A percentile compares a stretch with the other conserved stretches of the same genome.
Conservation (phyloP, 1,140 invertebrate species). For the Diuraphis noxia region DNA sequence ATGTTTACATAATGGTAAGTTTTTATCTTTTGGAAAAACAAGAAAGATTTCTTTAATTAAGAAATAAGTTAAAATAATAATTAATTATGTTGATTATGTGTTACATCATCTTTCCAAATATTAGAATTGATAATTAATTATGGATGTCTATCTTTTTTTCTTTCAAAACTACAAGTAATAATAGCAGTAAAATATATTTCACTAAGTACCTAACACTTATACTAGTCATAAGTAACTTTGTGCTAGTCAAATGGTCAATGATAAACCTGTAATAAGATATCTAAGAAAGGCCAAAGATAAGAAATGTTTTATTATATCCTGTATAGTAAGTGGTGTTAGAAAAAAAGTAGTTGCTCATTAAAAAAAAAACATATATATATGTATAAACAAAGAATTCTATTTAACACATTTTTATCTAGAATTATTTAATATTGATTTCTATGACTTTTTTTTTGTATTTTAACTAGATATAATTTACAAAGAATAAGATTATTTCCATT, state of each 20-base stretch:
- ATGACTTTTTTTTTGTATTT: background rate
- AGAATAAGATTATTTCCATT: conserved; percentile 27
- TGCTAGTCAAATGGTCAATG: conserved; percentile 35
- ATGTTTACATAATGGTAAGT: conserved; percentile 6
- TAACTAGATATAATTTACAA: conserved; percentile 31
- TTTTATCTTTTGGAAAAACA: background rate
- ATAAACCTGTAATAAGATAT: conserved; percentile 51
- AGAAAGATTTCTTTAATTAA: background rate
- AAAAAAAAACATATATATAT: conserved; percentile 42
- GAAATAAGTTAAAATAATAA: background rate
- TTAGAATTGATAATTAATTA: background rate
- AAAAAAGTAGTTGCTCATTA: conserved; percentile 41
- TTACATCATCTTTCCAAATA: background rate
- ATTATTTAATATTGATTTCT: conserved; percentile 36
- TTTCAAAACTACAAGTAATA: conserved; percentile 8
- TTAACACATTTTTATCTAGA: conserved; percentile 41
- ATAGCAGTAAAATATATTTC: background rate
- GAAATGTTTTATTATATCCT: conserved; percentile 49
- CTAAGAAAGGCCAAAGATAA: conserved; percentile 52
- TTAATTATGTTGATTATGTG: background rate
- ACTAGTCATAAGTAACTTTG: conserved; percentile 36
- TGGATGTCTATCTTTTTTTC: background rate
- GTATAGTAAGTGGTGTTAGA: conserved; percentile 21
- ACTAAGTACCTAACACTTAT: conserved; percentile 6
- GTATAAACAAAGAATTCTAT: conserved; percentile 21